These are phyloP conservation scores for Parthenolecanium corni DNA, from an alignment of 2,888 invertebrate genomes.

Conservation along the genomic window DNA sequence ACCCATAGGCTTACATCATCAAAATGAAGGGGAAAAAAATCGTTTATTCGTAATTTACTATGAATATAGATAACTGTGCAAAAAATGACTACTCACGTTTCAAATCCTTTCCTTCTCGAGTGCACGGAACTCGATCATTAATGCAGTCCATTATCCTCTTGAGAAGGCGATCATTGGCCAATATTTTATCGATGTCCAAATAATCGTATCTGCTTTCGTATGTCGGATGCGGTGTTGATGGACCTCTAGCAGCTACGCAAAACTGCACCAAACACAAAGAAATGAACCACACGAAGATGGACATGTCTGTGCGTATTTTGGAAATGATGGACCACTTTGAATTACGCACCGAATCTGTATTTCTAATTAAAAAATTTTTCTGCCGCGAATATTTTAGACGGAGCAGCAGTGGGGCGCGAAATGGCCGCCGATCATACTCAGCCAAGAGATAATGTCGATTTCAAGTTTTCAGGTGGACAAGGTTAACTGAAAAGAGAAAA, in stretches of 20 bases:
- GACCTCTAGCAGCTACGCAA: constrained; percentile 7
- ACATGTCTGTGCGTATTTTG: constrained; percentile 10
- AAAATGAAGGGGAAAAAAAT: too few species aligned
- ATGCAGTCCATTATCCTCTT: constrained; percentile 35
- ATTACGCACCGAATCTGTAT: constrained; percentile 6
- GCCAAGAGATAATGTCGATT: too few species aligned
- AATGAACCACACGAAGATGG: constrained; percentile 12
- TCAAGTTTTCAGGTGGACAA: too few species aligned
- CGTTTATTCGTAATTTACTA: too few species aligned
- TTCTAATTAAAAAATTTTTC: constrained; percentile 19
- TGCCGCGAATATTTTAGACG: neutral
- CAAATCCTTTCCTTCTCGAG: constrained; percentile 35
- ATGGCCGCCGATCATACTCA: neutral
- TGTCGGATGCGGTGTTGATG: constrained; percentile 15
- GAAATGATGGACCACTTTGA: constrained; percentile 15
- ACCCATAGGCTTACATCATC: too few species aligned
- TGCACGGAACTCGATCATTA: constrained; percentile 35
- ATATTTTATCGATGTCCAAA: constrained; percentile 35
- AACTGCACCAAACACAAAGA: neutral
- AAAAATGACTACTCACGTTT: constrained; percentile 35
- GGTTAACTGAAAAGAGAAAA: too few species aligned
- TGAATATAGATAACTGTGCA: too few species aligned
- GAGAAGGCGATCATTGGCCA: constrained; percentile 35
- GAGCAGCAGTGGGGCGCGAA: constrained; percentile 2
- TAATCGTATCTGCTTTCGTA: constrained; percentile 35